These are phyloP conservation scores for Orussus abietinus DNA, from an alignment of 1,140 invertebrate genomes.

Conservation along the genomic window DNA sequence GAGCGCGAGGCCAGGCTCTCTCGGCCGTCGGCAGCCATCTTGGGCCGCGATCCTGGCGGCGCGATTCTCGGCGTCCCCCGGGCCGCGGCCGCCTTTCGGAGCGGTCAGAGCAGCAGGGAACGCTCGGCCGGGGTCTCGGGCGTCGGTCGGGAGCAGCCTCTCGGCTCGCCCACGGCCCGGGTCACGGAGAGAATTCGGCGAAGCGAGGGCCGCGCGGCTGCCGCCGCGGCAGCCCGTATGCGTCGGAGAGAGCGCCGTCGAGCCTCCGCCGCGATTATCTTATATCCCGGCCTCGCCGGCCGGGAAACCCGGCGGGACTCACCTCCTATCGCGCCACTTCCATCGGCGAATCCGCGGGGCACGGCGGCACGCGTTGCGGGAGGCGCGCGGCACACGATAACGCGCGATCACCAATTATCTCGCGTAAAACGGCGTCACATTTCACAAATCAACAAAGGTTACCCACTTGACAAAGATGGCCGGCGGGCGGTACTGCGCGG, in stretches of 20 bases:
- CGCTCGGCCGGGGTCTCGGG: too few relatives aligned
- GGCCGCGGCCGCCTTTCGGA: too few relatives aligned
- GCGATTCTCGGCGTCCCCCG: too few relatives aligned
- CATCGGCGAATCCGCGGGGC: constrained; percentile 24
- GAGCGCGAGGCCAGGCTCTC: background rate
- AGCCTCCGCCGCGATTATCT: too few relatives aligned
- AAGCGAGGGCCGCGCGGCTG: background rate
- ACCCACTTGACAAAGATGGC: constrained; percentile 53
- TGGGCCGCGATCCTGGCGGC: too few relatives aligned
- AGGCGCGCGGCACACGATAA: constrained; percentile 15
- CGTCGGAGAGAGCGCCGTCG: too few relatives aligned
- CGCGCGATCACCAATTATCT: constrained; percentile 34
- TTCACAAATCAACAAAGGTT: constrained; percentile 55
- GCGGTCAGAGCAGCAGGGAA: too few relatives aligned
- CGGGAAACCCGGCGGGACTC: background rate
- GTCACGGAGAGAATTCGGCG: constrained; percentile 1
- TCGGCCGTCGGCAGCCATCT: background rate
- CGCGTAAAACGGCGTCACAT: constrained; percentile 49
- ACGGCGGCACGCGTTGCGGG: constrained; percentile 8
- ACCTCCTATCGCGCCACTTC: constrained; percentile 23
- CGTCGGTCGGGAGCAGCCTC: too few relatives aligned
- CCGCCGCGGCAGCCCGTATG: constrained; percentile 8
- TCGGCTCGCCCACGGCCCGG: too few relatives aligned
- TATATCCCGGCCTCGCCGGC: too few relatives aligned
- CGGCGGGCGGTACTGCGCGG: constrained; percentile 24